Base-by-base conservation (phyloP, 2,113 vertebrate species). In the Tetrao urogallus region DNA sequence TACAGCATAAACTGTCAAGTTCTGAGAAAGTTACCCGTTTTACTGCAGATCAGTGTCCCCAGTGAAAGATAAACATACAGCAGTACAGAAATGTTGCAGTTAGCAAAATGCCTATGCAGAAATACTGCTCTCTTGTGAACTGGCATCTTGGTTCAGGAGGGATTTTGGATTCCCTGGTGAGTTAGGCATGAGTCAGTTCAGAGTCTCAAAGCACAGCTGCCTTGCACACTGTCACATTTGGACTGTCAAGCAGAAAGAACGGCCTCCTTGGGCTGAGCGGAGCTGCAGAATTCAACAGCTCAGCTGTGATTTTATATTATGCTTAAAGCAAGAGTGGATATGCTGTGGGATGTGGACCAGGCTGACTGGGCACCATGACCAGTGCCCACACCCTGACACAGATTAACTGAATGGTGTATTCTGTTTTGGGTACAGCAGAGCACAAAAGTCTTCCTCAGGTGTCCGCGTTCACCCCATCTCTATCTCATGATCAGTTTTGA, bases 11-110 rank as follows among this genome's bases (percentile, higher is more conserved):
- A 80, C 69, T 81, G 60, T 71, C 75, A 83, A 42, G 52, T 81
- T 89, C 56, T 71, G 60, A 43, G 87, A 73, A n/a, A 52, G 47
- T 64, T 92, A 86, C 85, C 60, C 88, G 60, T 43, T 91, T 85
- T 83, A 69, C 34, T 90, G 79, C 69, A 93, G 89, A 82, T 61
- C 34, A 4, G 16, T n/a, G 30, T 88, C 94, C 75, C 87, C 27
- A 54, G 72, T 91, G 96, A 71, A 91, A 89, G n/a, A 71, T 75
- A 78, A 95, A 89, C 34, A 20, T 6, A 11, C n/a, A 58, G 9
- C 6, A 17, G 15, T 71, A 65, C 20, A 57, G 34, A 89, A 92
- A 0, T 28, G n/a, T 78, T 86, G 13, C 36, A 71, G 60, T 74
- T 88, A 64, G 28, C 50, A 85, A 89, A 85, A 87, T 34, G 6